A percentile compares a stretch with the other conserved stretches of the same genome.
Evolutionary conservation across 23 tunicate species (phyloP).

Genomic region (Clavelina lepadiformis): DNA sequence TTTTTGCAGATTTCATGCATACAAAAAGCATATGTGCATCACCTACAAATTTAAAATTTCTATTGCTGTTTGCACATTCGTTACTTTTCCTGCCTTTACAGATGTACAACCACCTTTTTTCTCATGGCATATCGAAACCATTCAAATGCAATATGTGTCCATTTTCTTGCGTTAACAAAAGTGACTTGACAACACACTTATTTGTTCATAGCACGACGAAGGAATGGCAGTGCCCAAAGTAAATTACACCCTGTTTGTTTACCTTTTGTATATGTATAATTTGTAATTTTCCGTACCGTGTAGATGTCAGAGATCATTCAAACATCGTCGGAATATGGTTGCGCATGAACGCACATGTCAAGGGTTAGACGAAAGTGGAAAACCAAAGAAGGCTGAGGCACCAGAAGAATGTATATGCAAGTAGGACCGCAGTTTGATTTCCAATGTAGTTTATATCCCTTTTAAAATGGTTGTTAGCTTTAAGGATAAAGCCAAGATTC

Average conservation of each 20-base stretch:
- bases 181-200: constrained; percentile 65
- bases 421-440: too few species aligned
- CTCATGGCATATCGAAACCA: constrained; percentile 81
- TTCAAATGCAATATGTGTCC: constrained; percentile 64
- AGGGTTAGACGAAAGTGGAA: constrained; percentile 66
- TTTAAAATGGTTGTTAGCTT: too few species aligned
- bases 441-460: too few species aligned
- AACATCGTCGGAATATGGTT: constrained; percentile 77
- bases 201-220: constrained; percentile 65
- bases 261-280: neutral
- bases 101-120: constrained; percentile 78
- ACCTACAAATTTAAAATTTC: too few species aligned
- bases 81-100: neutral
- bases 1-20: neutral
- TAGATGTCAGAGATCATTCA: constrained; percentile 66
- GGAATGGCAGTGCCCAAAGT: constrained; percentile 64
- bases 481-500: too few species aligned
- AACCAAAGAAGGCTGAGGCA: constrained; percentile 22
- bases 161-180: constrained; percentile 53
- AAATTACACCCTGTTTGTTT: constrained; percentile 5
- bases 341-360: constrained; percentile 66
- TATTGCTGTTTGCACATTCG: neutral
- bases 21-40: too few species aligned
- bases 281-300: neutral
- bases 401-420: constrained; percentile 51